A percentile compares a stretch with the other conserved stretches of the same genome.
These are phyloP conservation scores for Pseudolaguvia tuberculata DNA, from an alignment of 2,113 vertebrate species.

Conservation along the genomic window DNA sequence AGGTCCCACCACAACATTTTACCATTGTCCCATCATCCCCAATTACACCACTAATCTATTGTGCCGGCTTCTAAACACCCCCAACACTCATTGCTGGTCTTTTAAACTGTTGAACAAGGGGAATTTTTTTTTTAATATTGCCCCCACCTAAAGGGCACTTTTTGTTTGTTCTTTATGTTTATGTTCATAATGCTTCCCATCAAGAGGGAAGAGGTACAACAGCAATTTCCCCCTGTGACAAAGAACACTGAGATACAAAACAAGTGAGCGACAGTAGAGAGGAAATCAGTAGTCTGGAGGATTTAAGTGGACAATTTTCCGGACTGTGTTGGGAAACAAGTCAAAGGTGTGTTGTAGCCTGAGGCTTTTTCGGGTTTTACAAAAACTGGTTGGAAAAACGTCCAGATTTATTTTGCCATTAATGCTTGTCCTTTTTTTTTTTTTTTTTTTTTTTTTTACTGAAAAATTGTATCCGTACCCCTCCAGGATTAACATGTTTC, in stretches of 20 bases:
- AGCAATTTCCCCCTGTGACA: slow-evolving; percentile 52
- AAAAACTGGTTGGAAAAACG: not conserved
- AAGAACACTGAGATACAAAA: slow-evolving; percentile 52
- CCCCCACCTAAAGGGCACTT: slow-evolving; percentile 42
- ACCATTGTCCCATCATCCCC: slow-evolving; percentile 67
- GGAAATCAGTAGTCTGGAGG: slow-evolving; percentile 25
- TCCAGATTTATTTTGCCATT: slow-evolving; percentile 5
- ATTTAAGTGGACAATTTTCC: slow-evolving; percentile 51
- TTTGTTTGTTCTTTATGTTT: slow-evolving; percentile 47
- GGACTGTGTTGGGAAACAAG: slow-evolving; percentile 18
- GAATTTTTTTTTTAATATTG: slow-evolving; percentile 52
- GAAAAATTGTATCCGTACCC: not conserved
- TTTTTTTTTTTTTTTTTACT: not conserved
- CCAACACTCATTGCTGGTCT: slow-evolving; percentile 50
- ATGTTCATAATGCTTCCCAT: slow-evolving; percentile 51
- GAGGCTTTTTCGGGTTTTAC: not conserved
- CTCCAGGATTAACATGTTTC: not conserved
- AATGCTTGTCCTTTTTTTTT: not conserved
- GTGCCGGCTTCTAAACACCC: slow-evolving; percentile 58
- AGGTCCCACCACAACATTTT: slow-evolving; percentile 59
- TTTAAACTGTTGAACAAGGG: slow-evolving; percentile 54
- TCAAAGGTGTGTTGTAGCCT: slow-evolving; percentile 21
- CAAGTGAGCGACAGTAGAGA: slow-evolving; percentile 37
- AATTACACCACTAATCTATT: slow-evolving; percentile 65
- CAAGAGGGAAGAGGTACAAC: slow-evolving; percentile 49